Base-by-base conservation (phyloP, 2,113 vertebrate genomes). In the Hypocryptadius cinnamomeus region DNA sequence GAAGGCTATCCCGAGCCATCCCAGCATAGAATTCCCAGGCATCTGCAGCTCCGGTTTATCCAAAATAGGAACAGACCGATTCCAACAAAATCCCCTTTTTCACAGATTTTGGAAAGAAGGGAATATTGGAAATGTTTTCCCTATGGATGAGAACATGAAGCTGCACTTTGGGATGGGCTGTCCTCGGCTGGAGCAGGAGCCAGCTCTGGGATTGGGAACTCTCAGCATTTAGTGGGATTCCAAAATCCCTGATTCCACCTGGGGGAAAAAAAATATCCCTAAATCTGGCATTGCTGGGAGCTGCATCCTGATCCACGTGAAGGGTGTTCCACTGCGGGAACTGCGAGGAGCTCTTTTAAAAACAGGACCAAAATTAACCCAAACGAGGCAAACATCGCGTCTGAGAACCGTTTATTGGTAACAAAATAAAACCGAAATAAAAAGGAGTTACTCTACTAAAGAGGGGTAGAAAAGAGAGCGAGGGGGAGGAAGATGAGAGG, bases 31-130 rank as follows among this genome's bases (percentile, higher is more conserved):
- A 23, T 44, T 47, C 40, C 13, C 2, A 2, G 28, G 39, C 27
- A 71, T n/a, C 53, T 35, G 66, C 37, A 71, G 37, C 72, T 53
- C 22, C 24, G 8, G 4, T 5, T 33, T 15, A 48, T n/a, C 42
- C 27, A 14, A n/a, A 37, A 31, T 0, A 24, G 19, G 31, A 66
- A n/a, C 21, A 51, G 18, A 16, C 0, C 2, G 1, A 9, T 37
- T 64, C 8, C 79, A 42, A 28, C 23, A 45, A 54, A 60, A 45
- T 11, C 31, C 30, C 45, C 39, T 30, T 12, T 2, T 57, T 25
- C 23, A 3, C 7, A 2, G 25, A 21, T 80, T 86, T 79, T 19
- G 54, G 22, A 27, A 53, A 54, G 14, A 57, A 53, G 24, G n/a
- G 28, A 50, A 35, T 39, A 17, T 15, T 40, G 40, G n/a, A 35